Base-by-base conservation (phyloP, 2,113 vertebrate species). In the Semnopithecus entellus region DNA sequence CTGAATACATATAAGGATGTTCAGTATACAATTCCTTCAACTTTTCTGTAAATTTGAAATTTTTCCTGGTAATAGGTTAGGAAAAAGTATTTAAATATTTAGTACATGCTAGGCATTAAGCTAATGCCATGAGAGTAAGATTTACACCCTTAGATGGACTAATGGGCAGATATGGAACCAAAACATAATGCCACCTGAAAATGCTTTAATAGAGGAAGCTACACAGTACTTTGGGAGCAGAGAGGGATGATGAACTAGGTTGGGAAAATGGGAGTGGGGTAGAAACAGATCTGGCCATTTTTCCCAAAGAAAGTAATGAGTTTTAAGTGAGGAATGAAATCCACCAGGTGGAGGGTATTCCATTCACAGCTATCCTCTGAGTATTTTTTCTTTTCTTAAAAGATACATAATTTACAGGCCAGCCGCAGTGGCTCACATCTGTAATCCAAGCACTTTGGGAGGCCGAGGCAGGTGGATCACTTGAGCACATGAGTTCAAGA, bases 51-150 rank as follows among this genome's bases (percentile, higher is more conserved):
- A 59, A 78, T 82, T 75, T 79, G 57, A 80, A 93, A 73, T 48
- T 52, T 95, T 93, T 86, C n/a, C 38, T 68, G 52, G 91, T 82
- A 91, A 96, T 93, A 93, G 92, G 35, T 66, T 93, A 64, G 40
- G 5, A 45, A 90, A 75, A 94, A 95, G 75, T 90, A 75, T 32
- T 92, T 75, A 83, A 82, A 50, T 94, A 91, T 11, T 81, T 88
- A 91, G 50, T n/a, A 90, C 70, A 86, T 75, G 57, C 72, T 9
- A 95, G 35, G 30, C 30, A 93, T 70, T 81, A 94, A 89, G n/a
- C 68, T n/a, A 92, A 45, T 75, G 30, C 8, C 88, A 59, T 87
- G n/a, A 91, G 83, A 93, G 70, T 72, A 78, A 95, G 16, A 86
- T 57, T 81, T 79, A 94, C 2, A 30, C 14, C 23, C 23, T 85